Evolutionary conservation across 2,113 vertebrate species (phyloP).

Genomic region (Diphyllodes magnificus): DNA sequence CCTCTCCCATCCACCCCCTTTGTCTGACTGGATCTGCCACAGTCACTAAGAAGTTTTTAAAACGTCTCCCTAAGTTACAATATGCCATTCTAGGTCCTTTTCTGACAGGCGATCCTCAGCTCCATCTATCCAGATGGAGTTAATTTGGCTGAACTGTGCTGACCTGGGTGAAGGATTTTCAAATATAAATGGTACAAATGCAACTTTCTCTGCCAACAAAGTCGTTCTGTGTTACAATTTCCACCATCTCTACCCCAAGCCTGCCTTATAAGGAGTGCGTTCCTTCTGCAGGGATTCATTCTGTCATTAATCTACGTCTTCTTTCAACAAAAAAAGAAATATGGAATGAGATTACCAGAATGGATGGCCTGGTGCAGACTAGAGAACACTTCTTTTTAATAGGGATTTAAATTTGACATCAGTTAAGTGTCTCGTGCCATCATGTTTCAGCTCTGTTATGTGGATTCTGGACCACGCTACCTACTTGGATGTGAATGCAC

Average conservation of each 20-base stretch:
- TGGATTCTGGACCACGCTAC: neutral
- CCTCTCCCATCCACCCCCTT: neutral
- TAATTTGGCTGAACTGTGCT: slow-evolving; percentile 53
- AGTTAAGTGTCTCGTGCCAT: slow-evolving; percentile 56
- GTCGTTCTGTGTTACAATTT: slow-evolving; percentile 52
- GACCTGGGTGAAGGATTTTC: slow-evolving; percentile 65
- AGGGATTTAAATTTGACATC: slow-evolving; percentile 71
- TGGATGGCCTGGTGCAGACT: slow-evolving; percentile 67
- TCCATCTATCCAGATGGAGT: slow-evolving; percentile 50
- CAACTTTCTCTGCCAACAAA: slow-evolving; percentile 67
- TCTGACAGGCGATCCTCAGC: slow-evolving; percentile 27
- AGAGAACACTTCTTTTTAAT: slow-evolving; percentile 64
- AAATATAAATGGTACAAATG: slow-evolving; percentile 60
- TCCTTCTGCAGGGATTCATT: slow-evolving; percentile 61
- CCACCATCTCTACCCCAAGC: slow-evolving; percentile 48
- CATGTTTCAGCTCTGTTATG: slow-evolving; percentile 38
- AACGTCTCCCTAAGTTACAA: neutral
- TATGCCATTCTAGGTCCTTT: neutral
- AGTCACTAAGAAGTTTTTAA: neutral
- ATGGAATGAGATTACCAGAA: slow-evolving; percentile 72
- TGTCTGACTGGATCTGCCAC: neutral
- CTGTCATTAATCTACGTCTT: slow-evolving; percentile 71
- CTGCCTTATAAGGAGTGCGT: slow-evolving; percentile 64
- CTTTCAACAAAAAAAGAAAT: slow-evolving; percentile 73
- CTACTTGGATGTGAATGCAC: slow-evolving; percentile 23